Conservation (phyloP, 37 sponge, comb jelly and placozoan species). For the Axinella damicornis region DNA sequence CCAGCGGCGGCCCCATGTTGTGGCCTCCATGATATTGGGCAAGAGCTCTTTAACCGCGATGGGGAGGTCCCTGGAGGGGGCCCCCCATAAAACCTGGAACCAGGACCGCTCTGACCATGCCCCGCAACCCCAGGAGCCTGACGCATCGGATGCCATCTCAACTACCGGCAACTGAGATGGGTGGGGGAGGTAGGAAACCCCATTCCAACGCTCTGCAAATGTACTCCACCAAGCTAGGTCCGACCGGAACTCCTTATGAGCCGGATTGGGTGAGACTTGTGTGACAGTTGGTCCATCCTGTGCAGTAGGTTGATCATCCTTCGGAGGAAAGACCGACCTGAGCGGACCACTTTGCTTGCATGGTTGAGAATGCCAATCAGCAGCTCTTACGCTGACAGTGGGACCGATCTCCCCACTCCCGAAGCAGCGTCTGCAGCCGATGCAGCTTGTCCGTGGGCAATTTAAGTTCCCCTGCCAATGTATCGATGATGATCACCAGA, state of each 20-base stretch:
- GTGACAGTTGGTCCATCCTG: neutral
- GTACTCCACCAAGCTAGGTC: no score
- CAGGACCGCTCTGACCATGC: no score
- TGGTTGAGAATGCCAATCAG: slow-evolving; percentile 11
- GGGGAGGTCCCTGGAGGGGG: neutral
- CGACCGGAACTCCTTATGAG: slow-evolving; percentile 13
- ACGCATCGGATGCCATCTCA: slow-evolving; percentile 2
- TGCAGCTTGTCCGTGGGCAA: slow-evolving; percentile 43
- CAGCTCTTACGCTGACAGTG: no score
- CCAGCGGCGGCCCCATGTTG: slow-evolving; percentile 54
- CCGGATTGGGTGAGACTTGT: neutral
- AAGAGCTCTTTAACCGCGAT: slow-evolving; percentile 59
- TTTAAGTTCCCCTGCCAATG: neutral
- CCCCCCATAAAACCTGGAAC: no score
- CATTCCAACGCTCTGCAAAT: no score
- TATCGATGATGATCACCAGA: slow-evolving; percentile 36
- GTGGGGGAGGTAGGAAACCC: no score
- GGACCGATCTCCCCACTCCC: no score
- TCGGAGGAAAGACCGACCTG: neutral
- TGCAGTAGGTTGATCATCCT: slow-evolving; percentile 19
- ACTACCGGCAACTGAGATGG: no score
- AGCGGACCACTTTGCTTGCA: slow-evolving; percentile 28
- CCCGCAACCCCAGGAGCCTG: slow-evolving; percentile 33
- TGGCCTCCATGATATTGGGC: slow-evolving; percentile 24
- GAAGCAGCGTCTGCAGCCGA: neutral